phyloP scores from a whole-genome alignment of 2,888 invertebrate species.

The Tetragonula carbonaria region DNA sequence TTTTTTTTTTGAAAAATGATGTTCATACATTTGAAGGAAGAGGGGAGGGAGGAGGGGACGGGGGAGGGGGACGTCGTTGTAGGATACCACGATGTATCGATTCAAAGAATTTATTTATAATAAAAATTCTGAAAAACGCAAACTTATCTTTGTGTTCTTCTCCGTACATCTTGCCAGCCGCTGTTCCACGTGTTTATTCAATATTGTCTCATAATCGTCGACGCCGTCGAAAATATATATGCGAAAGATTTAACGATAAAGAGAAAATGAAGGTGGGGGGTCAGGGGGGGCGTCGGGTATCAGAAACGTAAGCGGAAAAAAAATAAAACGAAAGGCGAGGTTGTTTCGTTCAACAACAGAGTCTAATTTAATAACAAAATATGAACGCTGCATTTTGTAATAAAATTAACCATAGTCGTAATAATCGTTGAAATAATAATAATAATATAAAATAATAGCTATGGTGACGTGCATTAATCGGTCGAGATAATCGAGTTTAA shows the following conservation, averaged over 20 bases:
- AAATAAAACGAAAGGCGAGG: slow-evolving; percentile 38
- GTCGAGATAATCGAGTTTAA: slow-evolving; percentile 20
- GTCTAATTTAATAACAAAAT: slow-evolving; percentile 67
- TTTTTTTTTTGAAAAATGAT: neutral
- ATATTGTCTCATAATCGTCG: neutral
- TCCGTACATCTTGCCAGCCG: neutral
- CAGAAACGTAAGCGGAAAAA: slow-evolving; percentile 5
- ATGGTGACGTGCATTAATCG: slow-evolving; percentile 17
- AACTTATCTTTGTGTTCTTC: neutral
- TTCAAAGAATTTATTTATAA: slow-evolving; percentile 64
- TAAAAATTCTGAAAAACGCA: slow-evolving; percentile 59
- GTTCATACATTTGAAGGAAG: slow-evolving; percentile 5
- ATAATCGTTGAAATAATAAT: slow-evolving; percentile 35
- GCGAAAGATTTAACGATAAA: neutral
- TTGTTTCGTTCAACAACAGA: slow-evolving; percentile 55
- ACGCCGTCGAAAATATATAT: neutral
- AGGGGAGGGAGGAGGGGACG: neutral
- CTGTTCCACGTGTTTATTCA: neutral
- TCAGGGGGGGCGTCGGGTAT: neutral
- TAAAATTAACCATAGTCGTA: slow-evolving; percentile 54
- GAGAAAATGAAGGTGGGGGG: neutral
- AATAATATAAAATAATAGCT: slow-evolving; percentile 23
- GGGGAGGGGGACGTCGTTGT: slow-evolving; percentile 3
- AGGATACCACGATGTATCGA: slow-evolving; percentile 48
- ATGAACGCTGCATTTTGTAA: slow-evolving; percentile 51